phyloP scores from a whole-genome alignment of 2,888 invertebrate species.

The Coelopa pilipes region DNA sequence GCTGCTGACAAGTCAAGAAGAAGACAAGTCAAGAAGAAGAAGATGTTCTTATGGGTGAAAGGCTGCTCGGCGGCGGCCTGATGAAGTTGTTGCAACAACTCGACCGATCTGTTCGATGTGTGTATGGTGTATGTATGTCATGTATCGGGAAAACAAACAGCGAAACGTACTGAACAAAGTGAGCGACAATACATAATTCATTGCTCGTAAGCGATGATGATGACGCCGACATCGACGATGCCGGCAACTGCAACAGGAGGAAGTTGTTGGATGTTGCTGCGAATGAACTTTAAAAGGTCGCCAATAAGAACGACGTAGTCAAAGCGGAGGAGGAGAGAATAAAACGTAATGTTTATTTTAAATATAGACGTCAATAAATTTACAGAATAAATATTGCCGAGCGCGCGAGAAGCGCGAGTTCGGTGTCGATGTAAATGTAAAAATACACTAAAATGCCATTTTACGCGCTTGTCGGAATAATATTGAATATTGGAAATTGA shows the following conservation, averaged over 20 bases:
- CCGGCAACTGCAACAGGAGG: too few species aligned
- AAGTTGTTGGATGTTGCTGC: background rate
- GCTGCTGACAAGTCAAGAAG: background rate
- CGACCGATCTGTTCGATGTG: background rate
- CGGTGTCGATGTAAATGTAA: too few species aligned
- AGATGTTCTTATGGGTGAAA: background rate
- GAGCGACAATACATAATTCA: constrained; percentile 9
- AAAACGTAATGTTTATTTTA: background rate
- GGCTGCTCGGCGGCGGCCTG: background rate
- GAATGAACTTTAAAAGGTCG: constrained; percentile 8
- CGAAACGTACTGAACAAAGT: background rate
- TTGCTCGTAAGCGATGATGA: background rate
- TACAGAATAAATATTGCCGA: background rate
- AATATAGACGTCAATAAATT: constrained; percentile 16
- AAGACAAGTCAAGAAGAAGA: background rate
- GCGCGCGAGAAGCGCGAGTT: background rate
- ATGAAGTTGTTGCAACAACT: constrained; percentile 8
- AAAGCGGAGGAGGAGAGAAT: background rate
- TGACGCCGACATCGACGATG: too few species aligned
- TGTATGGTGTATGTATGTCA: background rate
- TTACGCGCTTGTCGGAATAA: background rate
- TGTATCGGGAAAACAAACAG: background rate
- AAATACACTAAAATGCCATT: too few species aligned
- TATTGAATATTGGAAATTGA: constrained; percentile 7
- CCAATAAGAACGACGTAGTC: background rate